Evolutionary conservation across 1,140 invertebrate species (phyloP), one percentile per base, ranked within the genome.

Genomic region (Amyelois transitella): DNA sequence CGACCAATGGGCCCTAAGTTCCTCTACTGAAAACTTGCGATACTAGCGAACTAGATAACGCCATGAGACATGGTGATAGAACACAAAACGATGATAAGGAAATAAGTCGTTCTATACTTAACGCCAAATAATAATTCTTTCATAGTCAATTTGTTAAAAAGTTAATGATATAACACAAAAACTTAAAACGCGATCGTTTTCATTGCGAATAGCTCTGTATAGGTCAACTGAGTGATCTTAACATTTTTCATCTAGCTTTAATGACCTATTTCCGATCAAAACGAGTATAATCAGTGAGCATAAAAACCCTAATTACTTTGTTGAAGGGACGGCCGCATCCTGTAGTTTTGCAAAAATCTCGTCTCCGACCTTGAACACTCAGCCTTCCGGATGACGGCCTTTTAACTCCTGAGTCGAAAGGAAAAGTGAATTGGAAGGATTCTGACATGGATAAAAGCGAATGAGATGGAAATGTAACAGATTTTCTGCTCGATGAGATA

Each of bases 271-370:
- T 48, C 45, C 45, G 45, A 48, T 48, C n/a, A 21, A 48, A 48
- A 48, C 45, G 18, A n/a, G 45, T 48, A 21, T 21, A 48, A 48
- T 48, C 18, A 19, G 19, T 12, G 45, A 19, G 20, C 45, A 21
- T 18, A 48, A 48, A 48, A 48, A 48, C 12, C 18, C n/a, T 48
- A 21, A 48, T 48, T 48, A 48, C 20, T 48, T 4, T 21, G 20
- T 2, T 12, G 20, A 48, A 48, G 19, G 45, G 14, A 14, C 32
- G n/a, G n/a, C 20, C 19, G 45, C 20, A 48, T 48, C 45, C 45
- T 48, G 45, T 8, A 45, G 14, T 48, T 48, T n/a, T 21, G 45
- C 45, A 48, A 48, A 48, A 48, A 48, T 48, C 45, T 48, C 14
- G 18, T 21, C 45, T 21, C 1, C 45, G 45, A n/a, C 45, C 45